phyloP scores from a whole-genome alignment of 2,113 vertebrate species.

The Rhodinocichla rosea region DNA sequence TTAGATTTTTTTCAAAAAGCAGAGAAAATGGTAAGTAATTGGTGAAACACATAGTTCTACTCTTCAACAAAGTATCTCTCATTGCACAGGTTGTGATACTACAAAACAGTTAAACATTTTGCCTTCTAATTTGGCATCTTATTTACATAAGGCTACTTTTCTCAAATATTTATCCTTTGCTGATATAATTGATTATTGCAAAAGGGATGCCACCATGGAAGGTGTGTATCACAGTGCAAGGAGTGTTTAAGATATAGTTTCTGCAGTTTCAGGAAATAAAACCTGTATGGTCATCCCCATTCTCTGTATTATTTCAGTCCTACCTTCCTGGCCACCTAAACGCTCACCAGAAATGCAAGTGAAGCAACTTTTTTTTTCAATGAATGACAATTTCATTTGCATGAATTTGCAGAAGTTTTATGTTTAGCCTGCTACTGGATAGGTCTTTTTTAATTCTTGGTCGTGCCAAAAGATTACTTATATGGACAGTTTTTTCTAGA shows the following conservation, averaged over 20 bases:
- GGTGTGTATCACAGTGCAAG: not conserved
- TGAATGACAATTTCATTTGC: not conserved
- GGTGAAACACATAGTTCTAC: not conserved
- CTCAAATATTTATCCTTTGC: not conserved
- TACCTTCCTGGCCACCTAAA: not conserved
- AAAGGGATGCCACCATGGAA: not conserved
- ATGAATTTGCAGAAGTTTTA: not conserved
- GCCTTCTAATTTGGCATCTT: not conserved
- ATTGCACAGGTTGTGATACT: not conserved
- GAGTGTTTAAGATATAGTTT: not conserved
- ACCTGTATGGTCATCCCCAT: fast-evolving
- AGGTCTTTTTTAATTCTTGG: not conserved
- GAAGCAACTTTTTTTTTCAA: not conserved
- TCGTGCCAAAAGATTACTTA: not conserved
- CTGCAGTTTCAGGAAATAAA: not conserved
- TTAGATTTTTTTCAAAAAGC: not conserved
- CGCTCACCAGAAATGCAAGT: not conserved
- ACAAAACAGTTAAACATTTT: not conserved
- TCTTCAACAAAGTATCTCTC: not conserved
- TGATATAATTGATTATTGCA: not conserved
- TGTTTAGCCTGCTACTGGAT: not conserved
- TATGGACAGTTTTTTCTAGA: fast-evolving
- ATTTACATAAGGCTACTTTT: not conserved
- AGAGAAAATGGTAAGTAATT: not conserved
- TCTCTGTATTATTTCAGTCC: not conserved